Evolutionary conservation across 2,113 vertebrate species (phyloP), one percentile per base, ranked within the genome.

Genomic region (Lasiurus cinereus): DNA sequence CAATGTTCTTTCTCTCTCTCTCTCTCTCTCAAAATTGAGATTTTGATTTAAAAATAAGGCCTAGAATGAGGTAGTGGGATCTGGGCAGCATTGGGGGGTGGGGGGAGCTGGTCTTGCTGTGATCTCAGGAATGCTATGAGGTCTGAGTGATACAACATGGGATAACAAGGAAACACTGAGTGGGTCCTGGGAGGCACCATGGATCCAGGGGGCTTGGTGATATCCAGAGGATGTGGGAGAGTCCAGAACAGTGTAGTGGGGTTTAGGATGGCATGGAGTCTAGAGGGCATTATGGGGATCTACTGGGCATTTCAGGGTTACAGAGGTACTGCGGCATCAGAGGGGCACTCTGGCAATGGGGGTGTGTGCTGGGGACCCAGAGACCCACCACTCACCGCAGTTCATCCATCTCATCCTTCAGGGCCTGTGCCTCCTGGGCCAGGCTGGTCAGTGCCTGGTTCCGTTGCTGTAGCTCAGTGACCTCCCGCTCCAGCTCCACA

Each of bases 341-440:
- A 85, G 33, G 43, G 11, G 19, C 11, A 43, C 27, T 72, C 82
- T 62, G 54, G 39, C 31, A 46, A 36, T 11, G 39, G 27, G 5
- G 4, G 50, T 52, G 46, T 13, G 77, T 24, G 36, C 67, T 39
- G 87, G 52, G 36, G 72, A 74, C 39, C 46, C 59, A 9, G 76
- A 59, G 33, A 31, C 29, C 66, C 14, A 36, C n/a, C 4, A 54
- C 98, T 98, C 90, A 99, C 99, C 99, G 98, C n/a, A 99, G 98
- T 29, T 99, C 98, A 46, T 99, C 99, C 99, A 99, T 99, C 97
- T 99, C 99, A 3, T 99, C 99, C 97, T 99, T 99, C 48, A 99
- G 98, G 0, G 98, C 94, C 97, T 99, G 99, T 0, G 99, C 99
- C 94, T 99, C 99, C 77, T 99, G 98, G 3, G 99, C 99, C 94